Evolutionary conservation across 2,113 vertebrate species (phyloP).

Genomic region (Brachyistius frenatus): DNA sequence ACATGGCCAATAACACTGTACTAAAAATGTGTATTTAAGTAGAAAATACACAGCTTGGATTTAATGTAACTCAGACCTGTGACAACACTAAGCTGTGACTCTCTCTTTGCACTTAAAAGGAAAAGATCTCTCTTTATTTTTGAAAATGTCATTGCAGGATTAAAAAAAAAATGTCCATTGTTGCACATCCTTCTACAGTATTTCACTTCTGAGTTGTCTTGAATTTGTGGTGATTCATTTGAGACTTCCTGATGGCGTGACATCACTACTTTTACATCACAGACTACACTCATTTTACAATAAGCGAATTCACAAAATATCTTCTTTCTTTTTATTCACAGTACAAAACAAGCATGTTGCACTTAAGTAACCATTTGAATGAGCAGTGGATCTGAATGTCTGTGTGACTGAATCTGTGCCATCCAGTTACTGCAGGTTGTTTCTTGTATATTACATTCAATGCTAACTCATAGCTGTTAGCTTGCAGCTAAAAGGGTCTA

Average conservation of each 20-base stretch:
- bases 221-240: background rate
- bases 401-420: background rate
- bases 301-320: too few species aligned
- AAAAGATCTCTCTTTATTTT: too few species aligned
- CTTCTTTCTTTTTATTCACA: too few species aligned
- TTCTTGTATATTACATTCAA: background rate
- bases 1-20: too few species aligned
- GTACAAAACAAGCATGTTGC: background rate
- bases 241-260: background rate
- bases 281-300: too few species aligned
- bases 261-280: too few species aligned
- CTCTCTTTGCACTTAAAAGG: background rate
- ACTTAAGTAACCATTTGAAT: background rate
- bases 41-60: too few species aligned
- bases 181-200: background rate
- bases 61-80: background rate
- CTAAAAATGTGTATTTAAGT: too few species aligned
- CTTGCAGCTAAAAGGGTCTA: background rate
- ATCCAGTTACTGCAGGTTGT: background rate
- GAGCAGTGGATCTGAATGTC: background rate
- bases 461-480: background rate
- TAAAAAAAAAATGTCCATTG: too few species aligned
- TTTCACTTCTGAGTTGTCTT: background rate
- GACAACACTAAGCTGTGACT: background rate
- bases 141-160: background rate